phyloP scores from a whole-genome alignment of 2,113 vertebrate genomes.

The Amphilophus citrinellus region DNA sequence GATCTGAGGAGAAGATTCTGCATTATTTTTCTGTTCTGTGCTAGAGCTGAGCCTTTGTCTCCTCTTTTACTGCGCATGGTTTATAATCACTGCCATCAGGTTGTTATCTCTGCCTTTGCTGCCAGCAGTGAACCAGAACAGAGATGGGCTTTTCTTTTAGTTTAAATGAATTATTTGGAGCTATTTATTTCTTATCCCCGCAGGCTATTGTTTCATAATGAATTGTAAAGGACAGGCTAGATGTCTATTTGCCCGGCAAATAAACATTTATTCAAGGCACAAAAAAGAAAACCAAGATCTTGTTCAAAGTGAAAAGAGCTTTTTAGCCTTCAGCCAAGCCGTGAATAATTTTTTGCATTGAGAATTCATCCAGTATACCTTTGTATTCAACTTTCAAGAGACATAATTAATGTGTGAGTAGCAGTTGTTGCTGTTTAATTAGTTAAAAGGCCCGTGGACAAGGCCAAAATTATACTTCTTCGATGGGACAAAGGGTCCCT shows the following conservation, averaged over 20 bases:
- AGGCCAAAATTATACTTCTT: conserved; percentile 4
- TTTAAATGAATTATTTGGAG: conserved; percentile 60
- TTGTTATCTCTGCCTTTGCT: conserved; percentile 52
- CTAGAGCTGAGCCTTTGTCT: conserved; percentile 19
- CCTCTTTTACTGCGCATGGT: conserved; percentile 13
- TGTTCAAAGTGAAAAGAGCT: conserved; percentile 25
- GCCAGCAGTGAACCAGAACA: conserved; percentile 39
- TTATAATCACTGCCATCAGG: conserved; percentile 53
- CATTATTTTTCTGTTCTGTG: background rate
- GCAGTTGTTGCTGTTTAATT: conserved; percentile 43
- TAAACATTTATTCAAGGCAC: conserved; percentile 30
- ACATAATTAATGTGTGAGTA: conserved; percentile 5
- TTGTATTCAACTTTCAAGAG: conserved; percentile 6
- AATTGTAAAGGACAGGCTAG: conserved; percentile 41
- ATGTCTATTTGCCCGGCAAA: conserved; percentile 42
- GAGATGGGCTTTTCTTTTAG: conserved; percentile 37
- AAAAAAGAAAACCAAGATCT: conserved; percentile 24
- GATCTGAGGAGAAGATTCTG: conserved; percentile 24
- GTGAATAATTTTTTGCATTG: background rate
- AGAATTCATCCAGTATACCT: conserved; percentile 15
- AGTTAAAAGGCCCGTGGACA: background rate
- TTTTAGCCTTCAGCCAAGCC: conserved; percentile 23
- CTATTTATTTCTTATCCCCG: conserved; percentile 38
- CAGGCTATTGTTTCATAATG: conserved; percentile 50
- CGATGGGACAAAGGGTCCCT: background rate